Percentiles rank a stretch among this genome's conserved stretches.
Evolutionary conservation across 1,140 invertebrate species (phyloP).

Genomic region (Drosophila trapezifrons): DNA sequence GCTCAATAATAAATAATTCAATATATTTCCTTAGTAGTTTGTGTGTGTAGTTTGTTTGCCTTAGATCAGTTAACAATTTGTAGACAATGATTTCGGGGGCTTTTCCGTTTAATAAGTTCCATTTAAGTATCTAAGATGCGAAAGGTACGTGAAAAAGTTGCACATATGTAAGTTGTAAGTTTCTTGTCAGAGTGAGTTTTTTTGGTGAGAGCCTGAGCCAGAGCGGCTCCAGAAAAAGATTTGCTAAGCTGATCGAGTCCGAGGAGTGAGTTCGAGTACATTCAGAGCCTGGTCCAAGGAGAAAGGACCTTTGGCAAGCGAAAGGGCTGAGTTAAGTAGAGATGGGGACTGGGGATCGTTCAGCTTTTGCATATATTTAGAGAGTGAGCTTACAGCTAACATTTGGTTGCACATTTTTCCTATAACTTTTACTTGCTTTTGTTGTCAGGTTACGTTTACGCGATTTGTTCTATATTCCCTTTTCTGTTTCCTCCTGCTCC

Average conservation of each 20-base stretch:
- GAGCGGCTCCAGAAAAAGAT: constrained; percentile 34
- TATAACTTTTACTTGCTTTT: constrained; percentile 45
- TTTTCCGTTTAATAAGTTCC: constrained; percentile 41
- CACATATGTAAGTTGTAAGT: constrained; percentile 55
- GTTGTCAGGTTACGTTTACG: constrained; percentile 64
- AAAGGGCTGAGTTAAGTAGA: constrained; percentile 20
- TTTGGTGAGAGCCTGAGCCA: constrained; percentile 25
- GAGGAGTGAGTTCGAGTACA: constrained; percentile 37
- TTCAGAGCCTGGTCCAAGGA: constrained; percentile 25
- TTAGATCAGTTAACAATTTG: constrained; percentile 70
- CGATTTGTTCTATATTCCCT: constrained; percentile 58
- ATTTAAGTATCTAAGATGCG: constrained; percentile 75
- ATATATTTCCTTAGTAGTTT: constrained; percentile 55
- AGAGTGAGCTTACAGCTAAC: constrained; percentile 66
- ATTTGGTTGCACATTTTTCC: constrained; percentile 48
- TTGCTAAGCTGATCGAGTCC: constrained; percentile 39
- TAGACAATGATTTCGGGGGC: constrained; percentile 35
- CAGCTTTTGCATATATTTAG: constrained; percentile 49
- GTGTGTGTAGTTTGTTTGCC: constrained; percentile 40
- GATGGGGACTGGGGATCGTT: constrained; percentile 21
- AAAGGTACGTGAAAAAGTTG: constrained; percentile 80
- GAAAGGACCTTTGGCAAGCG: constrained; percentile 37
- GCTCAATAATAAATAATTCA: constrained; percentile 63
- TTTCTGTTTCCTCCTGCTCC: constrained; percentile 16
- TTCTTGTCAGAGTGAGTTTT: constrained; percentile 34